phyloP scores from a whole-genome alignment of 2,888 invertebrate genomes.

The Pseudoips prasinana region DNA sequence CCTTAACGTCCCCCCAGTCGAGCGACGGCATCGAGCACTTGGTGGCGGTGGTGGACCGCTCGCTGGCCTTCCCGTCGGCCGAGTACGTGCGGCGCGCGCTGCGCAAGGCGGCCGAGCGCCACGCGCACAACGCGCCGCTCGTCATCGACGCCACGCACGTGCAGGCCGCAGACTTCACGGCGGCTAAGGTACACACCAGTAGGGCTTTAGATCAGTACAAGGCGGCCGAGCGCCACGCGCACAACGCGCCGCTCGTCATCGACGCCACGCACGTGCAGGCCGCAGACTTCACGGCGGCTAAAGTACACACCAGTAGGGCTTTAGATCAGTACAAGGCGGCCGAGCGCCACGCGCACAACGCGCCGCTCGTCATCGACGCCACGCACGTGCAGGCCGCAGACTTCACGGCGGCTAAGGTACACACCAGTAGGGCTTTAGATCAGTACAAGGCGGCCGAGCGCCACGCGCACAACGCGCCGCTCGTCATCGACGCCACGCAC shows the following conservation, averaged over 20 bases:
- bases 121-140: slow-evolving; percentile 64
- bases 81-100: slow-evolving; percentile 88
- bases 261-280: too few relatives aligned
- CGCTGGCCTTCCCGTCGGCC: slow-evolving; percentile 90
- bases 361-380: slow-evolving; percentile 88
- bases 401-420: slow-evolving; percentile 89
- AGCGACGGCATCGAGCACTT: slow-evolving; percentile 71
- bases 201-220: too few relatives aligned
- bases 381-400: slow-evolving; percentile 90
- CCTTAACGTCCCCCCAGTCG: slow-evolving; percentile 41
- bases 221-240: too few relatives aligned
- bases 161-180: slow-evolving; percentile 90
- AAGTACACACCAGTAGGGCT: too few relatives aligned
- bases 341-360: slow-evolving; percentile 32
- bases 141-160: slow-evolving; percentile 92
- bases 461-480: too few relatives aligned
- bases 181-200: too few relatives aligned
- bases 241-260: slow-evolving; percentile 2
- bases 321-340: too few relatives aligned
- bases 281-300: slow-evolving; percentile 78
- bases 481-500: too few relatives aligned
- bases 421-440: too few relatives aligned
- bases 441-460: too few relatives aligned
- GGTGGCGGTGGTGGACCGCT: slow-evolving; percentile 86
- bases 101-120: slow-evolving; percentile 84